Evolutionary conservation across 2,113 vertebrate species (phyloP).

Genomic region (Aythya baeri): DNA sequence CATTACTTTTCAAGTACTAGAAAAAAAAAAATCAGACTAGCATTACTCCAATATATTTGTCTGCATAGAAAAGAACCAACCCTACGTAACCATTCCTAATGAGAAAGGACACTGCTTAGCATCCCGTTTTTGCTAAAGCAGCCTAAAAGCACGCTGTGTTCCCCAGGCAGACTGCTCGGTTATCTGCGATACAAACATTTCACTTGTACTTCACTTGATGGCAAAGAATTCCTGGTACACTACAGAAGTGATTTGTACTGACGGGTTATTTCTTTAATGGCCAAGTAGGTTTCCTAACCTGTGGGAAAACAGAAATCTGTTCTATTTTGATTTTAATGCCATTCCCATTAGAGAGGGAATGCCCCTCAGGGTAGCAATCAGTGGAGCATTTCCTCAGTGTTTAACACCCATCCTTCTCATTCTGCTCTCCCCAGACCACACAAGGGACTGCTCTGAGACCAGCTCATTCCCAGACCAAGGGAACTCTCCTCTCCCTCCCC

Average conservation of each 20-base stretch:
- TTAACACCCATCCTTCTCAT: not conserved
- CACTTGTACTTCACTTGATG: not conserved
- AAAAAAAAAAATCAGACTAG: not conserved
- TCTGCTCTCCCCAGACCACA: not conserved
- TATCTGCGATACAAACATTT: not conserved
- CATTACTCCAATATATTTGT: not conserved
- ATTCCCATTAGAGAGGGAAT: not conserved
- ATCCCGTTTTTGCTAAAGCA: not conserved
- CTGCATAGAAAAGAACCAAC: not conserved
- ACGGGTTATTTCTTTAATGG: not conserved
- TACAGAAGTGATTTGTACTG: not conserved
- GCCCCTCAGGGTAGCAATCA: not conserved
- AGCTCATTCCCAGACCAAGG: not conserved
- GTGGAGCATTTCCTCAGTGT: not conserved
- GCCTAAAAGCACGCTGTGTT: not conserved
- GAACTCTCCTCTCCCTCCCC: not conserved
- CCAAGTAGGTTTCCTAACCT: not conserved
- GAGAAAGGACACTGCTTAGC: not conserved
- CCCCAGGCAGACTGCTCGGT: not conserved
- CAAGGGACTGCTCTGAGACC: not conserved
- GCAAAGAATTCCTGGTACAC: not conserved
- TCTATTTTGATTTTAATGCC: not conserved
- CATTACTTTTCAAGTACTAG: not conserved
- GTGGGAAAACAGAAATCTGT: not conserved
- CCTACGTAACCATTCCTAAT: not conserved